Conservation (phyloP, 2,888 invertebrate species). For the Caenorhabditis sp. region DNA sequence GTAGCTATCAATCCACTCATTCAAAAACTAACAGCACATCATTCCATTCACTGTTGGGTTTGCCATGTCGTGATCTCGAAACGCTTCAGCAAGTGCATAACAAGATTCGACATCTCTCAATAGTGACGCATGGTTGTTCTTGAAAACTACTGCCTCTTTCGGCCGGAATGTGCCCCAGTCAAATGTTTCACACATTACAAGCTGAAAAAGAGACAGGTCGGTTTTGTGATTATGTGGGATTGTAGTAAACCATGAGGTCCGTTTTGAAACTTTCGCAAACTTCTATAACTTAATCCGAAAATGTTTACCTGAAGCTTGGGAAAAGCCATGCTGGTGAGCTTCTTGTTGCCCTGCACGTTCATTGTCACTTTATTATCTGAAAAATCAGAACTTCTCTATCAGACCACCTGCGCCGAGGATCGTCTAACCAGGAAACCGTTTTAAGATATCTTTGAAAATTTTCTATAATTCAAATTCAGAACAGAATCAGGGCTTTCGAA, state of each 20-base stretch:
- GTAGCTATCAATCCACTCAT: too few species aligned
- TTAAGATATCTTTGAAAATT: too few species aligned
- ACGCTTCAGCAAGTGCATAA: neutral
- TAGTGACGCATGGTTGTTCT: neutral
- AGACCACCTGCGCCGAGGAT: too few species aligned
- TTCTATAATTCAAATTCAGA: too few species aligned
- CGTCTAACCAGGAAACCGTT: too few species aligned
- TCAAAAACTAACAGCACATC: neutral
- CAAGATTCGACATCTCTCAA: neutral
- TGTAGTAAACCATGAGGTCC: too few species aligned
- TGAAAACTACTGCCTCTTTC: neutral
- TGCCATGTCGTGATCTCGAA: neutral
- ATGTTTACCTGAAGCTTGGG: neutral
- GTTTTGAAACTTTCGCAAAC: too few species aligned
- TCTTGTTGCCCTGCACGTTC: neutral
- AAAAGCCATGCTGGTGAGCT: neutral
- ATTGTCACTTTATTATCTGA: neutral
- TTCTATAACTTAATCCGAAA: too few species aligned
- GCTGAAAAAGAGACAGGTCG: too few species aligned
- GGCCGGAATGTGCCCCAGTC: neutral
- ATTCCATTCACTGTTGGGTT: neutral
- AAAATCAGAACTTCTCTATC: too few species aligned
- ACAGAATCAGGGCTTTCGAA: too few species aligned
- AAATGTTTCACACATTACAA: neutral
- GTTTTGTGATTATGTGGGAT: too few species aligned